A percentile compares a stretch with the other conserved stretches of the same genome.
Evolutionary conservation across 2,113 vertebrate genomes (phyloP).

Genomic region (Etheostoma cragini): DNA sequence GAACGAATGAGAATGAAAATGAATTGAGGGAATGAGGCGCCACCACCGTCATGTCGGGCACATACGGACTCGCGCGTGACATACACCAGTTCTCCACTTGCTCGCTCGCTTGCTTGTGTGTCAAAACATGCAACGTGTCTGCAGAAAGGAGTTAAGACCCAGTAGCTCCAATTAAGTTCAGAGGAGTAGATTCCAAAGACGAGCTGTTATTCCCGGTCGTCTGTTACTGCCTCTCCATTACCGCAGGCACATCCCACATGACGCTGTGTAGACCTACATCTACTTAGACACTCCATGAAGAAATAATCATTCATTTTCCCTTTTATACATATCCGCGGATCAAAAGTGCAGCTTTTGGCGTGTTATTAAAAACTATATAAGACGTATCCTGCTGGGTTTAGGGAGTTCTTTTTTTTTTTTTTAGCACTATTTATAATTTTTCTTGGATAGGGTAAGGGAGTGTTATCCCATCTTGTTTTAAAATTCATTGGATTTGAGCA

Average conservation of each 20-base stretch:
- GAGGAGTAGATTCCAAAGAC: constrained; percentile 58
- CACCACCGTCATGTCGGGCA: neutral
- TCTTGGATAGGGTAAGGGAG: constrained; percentile 31
- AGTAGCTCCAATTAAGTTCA: constrained; percentile 68
- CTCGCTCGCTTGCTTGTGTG: neutral
- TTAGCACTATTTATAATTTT: constrained; percentile 42
- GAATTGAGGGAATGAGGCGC: constrained; percentile 11
- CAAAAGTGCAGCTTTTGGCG: constrained; percentile 64
- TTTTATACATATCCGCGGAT: constrained; percentile 51
- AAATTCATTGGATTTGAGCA: constrained; percentile 69
- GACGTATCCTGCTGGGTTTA: constrained; percentile 43
- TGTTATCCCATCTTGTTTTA: constrained; percentile 66
- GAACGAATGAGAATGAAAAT: constrained; percentile 44
- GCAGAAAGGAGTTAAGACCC: constrained; percentile 63
- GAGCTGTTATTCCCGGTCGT: constrained; percentile 53
- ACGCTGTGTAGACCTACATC: constrained; percentile 52
- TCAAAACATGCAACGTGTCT: neutral
- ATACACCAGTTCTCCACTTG: neutral
- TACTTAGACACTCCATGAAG: constrained; percentile 66
- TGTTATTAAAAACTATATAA: constrained; percentile 66
- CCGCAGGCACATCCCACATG: constrained; percentile 54
- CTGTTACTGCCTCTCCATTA: constrained; percentile 48
- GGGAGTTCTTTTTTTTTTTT: constrained; percentile 29
- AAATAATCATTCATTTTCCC: constrained; percentile 71
- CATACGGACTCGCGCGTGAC: neutral